Evolutionary conservation across 2,888 invertebrate genomes (phyloP), one percentile per base, ranked within the genome.

Genomic region (Himalopsyche kuldschensis): DNA sequence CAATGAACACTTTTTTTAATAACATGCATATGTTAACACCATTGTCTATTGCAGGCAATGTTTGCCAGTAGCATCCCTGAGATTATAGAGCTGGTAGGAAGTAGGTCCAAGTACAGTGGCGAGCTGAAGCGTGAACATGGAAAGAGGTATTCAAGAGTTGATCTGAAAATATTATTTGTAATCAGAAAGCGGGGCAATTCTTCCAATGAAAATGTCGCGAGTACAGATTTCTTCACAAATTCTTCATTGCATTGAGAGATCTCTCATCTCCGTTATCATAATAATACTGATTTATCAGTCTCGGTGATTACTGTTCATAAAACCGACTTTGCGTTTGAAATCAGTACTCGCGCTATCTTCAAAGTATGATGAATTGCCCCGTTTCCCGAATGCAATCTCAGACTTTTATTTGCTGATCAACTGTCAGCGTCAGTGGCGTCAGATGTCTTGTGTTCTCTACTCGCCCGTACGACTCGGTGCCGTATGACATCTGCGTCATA

Each of bases 21-120:
- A 69, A 69, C 69, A 69, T 84, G 86, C 84, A 86, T 86, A 86
- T 85, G 87, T 88, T 89, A 90, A 86, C 91, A 90, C 91, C 91
- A 90, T 91, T 91, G 91, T 94, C 94, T 94, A 94, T 95, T 95
- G 93, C 96, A 98, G 98, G 99, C 98, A 94, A 98, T 99, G 95
- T 99, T 99, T 96, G 98, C 99, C 94, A 98, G 98, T 95, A 98
- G 98, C 95, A 98, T 99, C 93, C 99, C 99, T 92, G 99, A 99
- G 96, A 98, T 99, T 94, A 98, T 98, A 94, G 98, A 99, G 94
- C 97, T 99, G 94, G 97, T 99, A 94, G 98, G 98, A 93, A 97
- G 97, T 95, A 96, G 98, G 93, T 98, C 98, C 94, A 98, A 98
- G 94, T 99, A 99, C 95, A 97, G 98, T 94, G 99, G 99, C 92